Evolutionary conservation across 2,797 vertebrate genomes (phyloP).

Genomic region (Cheirogaleus major): DNA sequence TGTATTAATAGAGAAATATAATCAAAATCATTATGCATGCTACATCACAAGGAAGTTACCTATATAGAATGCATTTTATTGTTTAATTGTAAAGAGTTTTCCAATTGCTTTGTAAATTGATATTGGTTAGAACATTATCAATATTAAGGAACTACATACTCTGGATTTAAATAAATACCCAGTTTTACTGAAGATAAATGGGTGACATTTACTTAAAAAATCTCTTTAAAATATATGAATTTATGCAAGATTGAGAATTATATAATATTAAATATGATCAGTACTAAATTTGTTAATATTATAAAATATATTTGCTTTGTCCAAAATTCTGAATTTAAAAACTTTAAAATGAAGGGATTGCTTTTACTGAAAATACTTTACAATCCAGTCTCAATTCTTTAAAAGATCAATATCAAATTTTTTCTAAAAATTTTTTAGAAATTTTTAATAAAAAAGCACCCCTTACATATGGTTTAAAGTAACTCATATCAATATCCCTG

Average conservation of each 20-base stretch:
- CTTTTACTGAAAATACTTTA: slow-evolving; percentile 44
- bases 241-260: neutral
- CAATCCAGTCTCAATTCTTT: neutral
- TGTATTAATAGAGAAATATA: slow-evolving; percentile 50
- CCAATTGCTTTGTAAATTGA: neutral
- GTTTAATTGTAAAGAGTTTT: slow-evolving; percentile 56
- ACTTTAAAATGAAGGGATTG: neutral
- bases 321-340: neutral
- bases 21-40: slow-evolving; percentile 62
- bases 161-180: slow-evolving; percentile 58
- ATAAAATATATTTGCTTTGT: neutral
- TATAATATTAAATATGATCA: slow-evolving; percentile 35
- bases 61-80: slow-evolving; percentile 42
- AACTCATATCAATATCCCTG: slow-evolving; percentile 19
- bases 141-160: slow-evolving; percentile 28
- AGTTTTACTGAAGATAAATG: slow-evolving; percentile 56
- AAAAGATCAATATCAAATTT: slow-evolving; percentile 61
- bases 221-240: slow-evolving; percentile 34
- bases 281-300: neutral
- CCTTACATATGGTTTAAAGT: neutral
- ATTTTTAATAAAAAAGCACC: neutral
- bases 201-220: slow-evolving; percentile 42
- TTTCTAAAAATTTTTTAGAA: slow-evolving; percentile 8
- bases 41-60: slow-evolving; percentile 66
- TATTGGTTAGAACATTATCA: slow-evolving; percentile 47